Evolutionary conservation across 2,888 invertebrate species (phyloP), one percentile per base, ranked within the genome.

Genomic region (Erebia aethiops): DNA sequence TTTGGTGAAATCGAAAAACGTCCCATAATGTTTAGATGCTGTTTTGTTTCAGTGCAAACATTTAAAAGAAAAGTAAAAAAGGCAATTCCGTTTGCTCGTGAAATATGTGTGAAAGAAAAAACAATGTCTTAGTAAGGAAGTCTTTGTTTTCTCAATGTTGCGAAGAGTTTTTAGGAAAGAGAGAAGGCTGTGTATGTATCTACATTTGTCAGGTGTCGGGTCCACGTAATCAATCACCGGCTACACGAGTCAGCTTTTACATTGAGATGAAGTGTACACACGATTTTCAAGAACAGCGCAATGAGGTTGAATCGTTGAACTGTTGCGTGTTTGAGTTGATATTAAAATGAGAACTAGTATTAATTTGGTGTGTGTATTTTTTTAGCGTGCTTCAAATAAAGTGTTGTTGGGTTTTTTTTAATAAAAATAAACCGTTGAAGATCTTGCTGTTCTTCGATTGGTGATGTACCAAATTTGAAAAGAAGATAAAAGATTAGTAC

Each of bases 231-330:
- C 83, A 82, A 81, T 82, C 81, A 81, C 75, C 8, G 68, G 54
- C 69, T 75, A 79, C 80, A 79, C 72, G 74, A 74, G 69, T 73
- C 72, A 61, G 76, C 78, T 81, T 79, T 82, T 77, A 79, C 65
- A 66, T 49, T 26, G 21, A 54, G 67, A 57, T 58, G 58, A 67
- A 67, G 56, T 67, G 57, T 58, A 67, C 46, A 58, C 26, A 67
- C 46, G 7, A 49, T 54, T 67, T 21, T 58, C 67, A 58, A 57
- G 49, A 46, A 16, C 13, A 16, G 5, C 57, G 46, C 49, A 14
- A 49, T 49, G 49, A 62, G 62, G 49, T 49, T 49, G 46, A 49
- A 18, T 35, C 7, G 35, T 35, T 7, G 35, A 35, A 7, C 18
- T 49, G 1, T 13, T 62, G 21, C 26, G 21, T 49, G 49, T 8